These are phyloP conservation scores for Neolamprologus variostigma DNA, from an alignment of 2,113 vertebrate species.

Conservation along the genomic window DNA sequence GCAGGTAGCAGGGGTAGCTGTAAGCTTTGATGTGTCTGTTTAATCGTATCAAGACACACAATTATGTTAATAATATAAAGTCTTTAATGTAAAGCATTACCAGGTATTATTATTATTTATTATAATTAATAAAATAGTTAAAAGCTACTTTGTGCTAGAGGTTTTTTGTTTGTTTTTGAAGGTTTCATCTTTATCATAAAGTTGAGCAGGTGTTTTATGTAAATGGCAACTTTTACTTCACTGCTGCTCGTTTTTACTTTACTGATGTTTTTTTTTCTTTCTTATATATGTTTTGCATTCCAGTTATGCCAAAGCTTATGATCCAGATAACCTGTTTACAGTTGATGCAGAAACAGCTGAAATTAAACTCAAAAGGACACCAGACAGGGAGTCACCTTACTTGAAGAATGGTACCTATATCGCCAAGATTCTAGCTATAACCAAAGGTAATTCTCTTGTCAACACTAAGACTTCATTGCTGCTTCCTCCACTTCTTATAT, in stretches of 20 bases:
- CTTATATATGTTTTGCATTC: background rate
- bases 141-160: background rate
- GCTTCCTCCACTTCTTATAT: background rate
- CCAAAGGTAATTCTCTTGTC: conserved; percentile 66
- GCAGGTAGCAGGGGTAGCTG: background rate
- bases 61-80: background rate
- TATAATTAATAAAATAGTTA: background rate
- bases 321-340: conserved; percentile 81
- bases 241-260: background rate
- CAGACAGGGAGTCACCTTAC: conserved; percentile 77
- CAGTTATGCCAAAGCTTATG: conserved; percentile 82
- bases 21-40: background rate
- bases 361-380: conserved; percentile 78
- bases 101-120: background rate
- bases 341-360: conserved; percentile 81
- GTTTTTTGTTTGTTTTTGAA: background rate
- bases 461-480: background rate
- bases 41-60: background rate
- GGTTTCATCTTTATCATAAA: background rate
- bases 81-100: background rate
- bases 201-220: background rate
- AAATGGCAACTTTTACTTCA: background rate
- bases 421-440: conserved; percentile 81
- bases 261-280: background rate
- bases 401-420: conserved; percentile 75